Evolutionary conservation across 2,113 vertebrate species (phyloP), one percentile per base, ranked within the genome.

Genomic region (Bos javanicus): DNA sequence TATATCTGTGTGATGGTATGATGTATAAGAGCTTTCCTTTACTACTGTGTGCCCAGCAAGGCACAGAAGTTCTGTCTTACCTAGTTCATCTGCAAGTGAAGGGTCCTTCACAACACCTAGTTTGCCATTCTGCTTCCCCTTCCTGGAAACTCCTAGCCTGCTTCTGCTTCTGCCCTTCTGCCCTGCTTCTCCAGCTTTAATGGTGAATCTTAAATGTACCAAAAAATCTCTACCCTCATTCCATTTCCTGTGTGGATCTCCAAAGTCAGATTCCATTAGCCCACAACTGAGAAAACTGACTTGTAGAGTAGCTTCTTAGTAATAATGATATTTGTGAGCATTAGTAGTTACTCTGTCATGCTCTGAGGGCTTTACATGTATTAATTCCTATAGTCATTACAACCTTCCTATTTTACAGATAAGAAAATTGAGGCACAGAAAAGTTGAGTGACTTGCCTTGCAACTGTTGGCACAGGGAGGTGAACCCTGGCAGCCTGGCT

Each of bases 1-100:
- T 25, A 2, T 13, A 14, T 6, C 9, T 7, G 1, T 26, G 33
- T 36, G 14, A 15, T 0, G 3, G 46, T 3, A 26, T 19, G 43
- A 76, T 15, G 3, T 23, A 10, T 0, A 2, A 28, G 16, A 39
- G 14, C 26, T 59, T 28, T 59, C 56, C 62, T 60, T 52, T 60
- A 11, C 10, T 57, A 21, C 46, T 57, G 8, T 25, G 6, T 26
- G 10, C 19, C 33, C 26, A 33, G n/a, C 6, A n/a, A 50, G 10
- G 3, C 33, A 86, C 16, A 60, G 56, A 83, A 50, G 17, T 33
- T 62, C 30, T 64, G 2, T 26, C 50, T 50, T 54, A 50, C n/a
- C 71, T 39, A 43, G 46, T 71, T 76, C 30, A 36, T 46, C n/a
- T 76, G 16, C n/a, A 54, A 36, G 28, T 12, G 15, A 56, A 76